Evolutionary conservation across 2,113 vertebrate species (phyloP).

Genomic region (Tachycineta bicolor): DNA sequence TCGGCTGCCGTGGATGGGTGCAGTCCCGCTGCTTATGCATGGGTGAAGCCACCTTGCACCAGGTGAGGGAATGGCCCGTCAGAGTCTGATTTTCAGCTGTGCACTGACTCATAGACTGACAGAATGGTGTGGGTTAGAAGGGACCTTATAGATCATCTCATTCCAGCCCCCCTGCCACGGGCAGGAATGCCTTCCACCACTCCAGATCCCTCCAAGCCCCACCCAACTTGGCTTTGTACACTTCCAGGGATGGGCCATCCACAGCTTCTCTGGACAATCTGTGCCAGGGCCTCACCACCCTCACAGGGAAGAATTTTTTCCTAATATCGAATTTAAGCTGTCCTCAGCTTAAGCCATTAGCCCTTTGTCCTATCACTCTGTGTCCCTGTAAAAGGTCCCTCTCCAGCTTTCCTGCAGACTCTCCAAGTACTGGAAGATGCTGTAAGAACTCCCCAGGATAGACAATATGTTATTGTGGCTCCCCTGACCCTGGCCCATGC

Average conservation of each 20-base stretch:
- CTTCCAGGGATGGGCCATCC: background rate
- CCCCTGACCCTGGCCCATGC: background rate
- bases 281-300: background rate
- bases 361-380: background rate
- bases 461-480: rapidly evolving
- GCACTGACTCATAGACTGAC: background rate
- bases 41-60: background rate
- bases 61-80: background rate
- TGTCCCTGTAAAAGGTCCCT: background rate
- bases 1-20: background rate
- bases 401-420: background rate
- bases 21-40: background rate
- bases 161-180: background rate
- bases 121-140: background rate
- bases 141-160: background rate
- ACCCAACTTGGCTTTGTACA: background rate
- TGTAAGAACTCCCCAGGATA: background rate
- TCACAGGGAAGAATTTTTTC: background rate
- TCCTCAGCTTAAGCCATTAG: background rate
- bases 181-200: background rate
- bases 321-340: background rate
- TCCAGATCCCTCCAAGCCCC: background rate
- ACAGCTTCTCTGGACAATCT: background rate
- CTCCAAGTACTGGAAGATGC: background rate
- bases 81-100: background rate